Base-by-base conservation (phyloP, 1,140 invertebrate species). In the Anagrus nilaparvatae region DNA sequence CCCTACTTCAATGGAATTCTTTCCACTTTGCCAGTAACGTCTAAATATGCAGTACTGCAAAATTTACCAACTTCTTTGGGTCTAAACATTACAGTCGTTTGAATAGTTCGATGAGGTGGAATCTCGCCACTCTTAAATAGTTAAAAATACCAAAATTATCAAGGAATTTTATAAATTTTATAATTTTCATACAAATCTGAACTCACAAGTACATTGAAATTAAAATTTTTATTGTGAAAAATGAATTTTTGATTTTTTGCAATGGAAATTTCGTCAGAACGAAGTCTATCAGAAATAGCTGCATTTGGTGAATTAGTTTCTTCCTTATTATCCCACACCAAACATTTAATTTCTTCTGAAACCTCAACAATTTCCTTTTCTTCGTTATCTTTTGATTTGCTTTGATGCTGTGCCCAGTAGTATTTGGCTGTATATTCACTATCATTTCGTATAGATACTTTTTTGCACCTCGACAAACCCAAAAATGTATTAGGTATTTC, bases 401-500 rank as follows among this genome's bases (percentile, higher is more conserved):
- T 46, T 35, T 56, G 39, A 19, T 55, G 51, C 17, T 44, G 44
- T 51, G 64, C 61, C 70, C 69, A 72, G n/a, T 55, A 43, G 34
- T 61, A 72, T 5, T 56, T 49, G 5, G 66, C 50, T 4, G 58
- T 25, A 27, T 65, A 54, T 18, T 65, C 50, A 46, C 64, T 71
- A 18, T 61, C 53, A 47, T 73, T 73, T 9, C 54, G 42, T 14
- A 74, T 58, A n/a, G 49, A 59, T 3, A 71, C 13, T 14, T 27
- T 46, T 18, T 51, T 48, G 16, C 56, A 54, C 13, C 52, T 53
- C 13, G 59, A 60, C 29, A 73, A 33, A 7, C 63, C 61, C 0
- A 71, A 49, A 35, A 58, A 72, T 21, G 67, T 69, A 8, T 69
- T 53, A 17, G 66, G 52, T 48, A 72, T 65, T 40, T 37, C 29